Conservation (phyloP, 2,797 vertebrate genomes). For the Spea hammondii region DNA sequence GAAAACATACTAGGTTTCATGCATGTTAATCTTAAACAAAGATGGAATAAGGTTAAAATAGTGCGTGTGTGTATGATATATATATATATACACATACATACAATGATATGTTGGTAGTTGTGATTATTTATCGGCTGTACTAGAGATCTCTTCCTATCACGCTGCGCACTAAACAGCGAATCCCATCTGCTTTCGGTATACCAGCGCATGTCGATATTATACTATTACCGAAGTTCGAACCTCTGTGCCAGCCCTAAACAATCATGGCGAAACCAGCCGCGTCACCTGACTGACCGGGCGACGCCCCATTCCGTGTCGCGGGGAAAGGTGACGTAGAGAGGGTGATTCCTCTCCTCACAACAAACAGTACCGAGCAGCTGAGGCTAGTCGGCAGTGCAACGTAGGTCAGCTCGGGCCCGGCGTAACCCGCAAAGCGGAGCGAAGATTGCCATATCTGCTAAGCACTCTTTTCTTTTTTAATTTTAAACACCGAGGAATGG, state of each 20-base stretch:
- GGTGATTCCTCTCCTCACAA: conserved; percentile 22
- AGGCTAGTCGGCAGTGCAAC: neutral
- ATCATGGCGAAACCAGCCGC: conserved; percentile 4
- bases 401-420: neutral
- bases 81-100: too few relatives aligned
- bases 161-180: too few relatives aligned
- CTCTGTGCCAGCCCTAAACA: conserved; percentile 12
- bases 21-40: too few relatives aligned
- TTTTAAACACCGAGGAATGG: conserved; percentile 7
- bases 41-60: too few relatives aligned
- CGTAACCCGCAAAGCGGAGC: neutral
- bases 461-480: too few relatives aligned
- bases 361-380: conserved; percentile 27
- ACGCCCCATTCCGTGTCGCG: conserved; percentile 7
- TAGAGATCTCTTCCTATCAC: too few relatives aligned
- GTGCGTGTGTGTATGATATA: too few relatives aligned
- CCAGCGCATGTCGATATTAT: too few relatives aligned
- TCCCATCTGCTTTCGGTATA: too few relatives aligned
- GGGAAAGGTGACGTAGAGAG: conserved; percentile 11
- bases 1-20: too few relatives aligned
- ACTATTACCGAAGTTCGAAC: neutral
- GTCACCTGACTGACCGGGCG: conserved; percentile 3
- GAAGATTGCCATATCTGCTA: neutral
- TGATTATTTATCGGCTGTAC: too few relatives aligned
- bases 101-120: neutral